Evolutionary conservation across 2,888 invertebrate genomes (phyloP), one percentile per base, ranked within the genome.

Genomic region (Blomia tropicalis): DNA sequence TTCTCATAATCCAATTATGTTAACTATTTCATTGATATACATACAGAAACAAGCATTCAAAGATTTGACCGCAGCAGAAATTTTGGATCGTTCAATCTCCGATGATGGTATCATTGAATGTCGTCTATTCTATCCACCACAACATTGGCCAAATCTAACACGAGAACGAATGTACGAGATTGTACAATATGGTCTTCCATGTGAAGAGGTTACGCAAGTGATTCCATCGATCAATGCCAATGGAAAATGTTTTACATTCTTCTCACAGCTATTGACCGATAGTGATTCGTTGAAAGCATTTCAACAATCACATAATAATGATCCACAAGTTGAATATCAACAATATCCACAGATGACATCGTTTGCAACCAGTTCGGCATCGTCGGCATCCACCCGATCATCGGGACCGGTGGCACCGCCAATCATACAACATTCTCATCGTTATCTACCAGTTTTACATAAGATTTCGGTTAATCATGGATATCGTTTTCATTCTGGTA

Each of bases 401-500:
- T 19, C 32, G n/a, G 56, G 56, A 19, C 56, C 56, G 56, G 56
- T 56, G 17, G 56, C 56, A 25, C 56, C 56, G 29, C 56, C 56
- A 1, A 56, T 56, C 22, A 30, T 56, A 14, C 56, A 56, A 19
- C 56, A 56, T 25, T 36, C 31, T 4, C 51, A 47, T 27, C 56
- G 56, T 32, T 56, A 56, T 36, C 30, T 56, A 25, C 56, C 56
- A 14, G 53, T 51, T 14, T 17, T 43, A 2, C 54, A 53, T 36
- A 61, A 61, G 29, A 61, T 61, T 36, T 61, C 61, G 14, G 61
- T 61, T 22, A 61, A 61, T 43, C 53, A 53, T 27, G 61, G 61
- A 29, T 61, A 61, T 61, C 61, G 61, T 19, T 61, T 61, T 31
- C 61, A 61, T 51, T 61, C 61, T 23, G 61, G 61, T 61, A 54